phyloP scores from a whole-genome alignment of 2,888 invertebrate species.

The Pheosia tremula region DNA sequence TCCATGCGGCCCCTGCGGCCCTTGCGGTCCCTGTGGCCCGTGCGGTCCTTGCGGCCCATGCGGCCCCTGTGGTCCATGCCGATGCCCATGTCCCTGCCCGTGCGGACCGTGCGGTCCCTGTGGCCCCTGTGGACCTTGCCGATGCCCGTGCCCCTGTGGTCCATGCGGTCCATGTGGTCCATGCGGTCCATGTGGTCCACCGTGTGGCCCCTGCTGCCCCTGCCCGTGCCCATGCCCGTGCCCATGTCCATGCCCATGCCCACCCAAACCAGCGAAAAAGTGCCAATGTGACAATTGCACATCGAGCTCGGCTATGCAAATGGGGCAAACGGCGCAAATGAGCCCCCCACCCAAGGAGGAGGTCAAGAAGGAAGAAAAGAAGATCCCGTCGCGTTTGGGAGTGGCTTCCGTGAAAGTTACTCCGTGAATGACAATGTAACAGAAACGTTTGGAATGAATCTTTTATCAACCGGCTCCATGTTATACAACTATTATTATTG shows the following conservation, averaged over 20 bases:
- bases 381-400: constrained; percentile 34
- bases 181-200: constrained; percentile 51
- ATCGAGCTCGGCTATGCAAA: constrained; percentile 28
- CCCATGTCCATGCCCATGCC: constrained; percentile 30
- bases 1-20: constrained; percentile 45
- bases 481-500: not conserved
- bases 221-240: constrained; percentile 47
- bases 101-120: constrained; percentile 48
- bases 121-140: constrained; percentile 38
- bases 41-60: constrained; percentile 29
- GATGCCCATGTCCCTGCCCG: constrained; percentile 42
- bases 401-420: constrained; percentile 40
- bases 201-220: constrained; percentile 49
- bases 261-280: constrained; percentile 34
- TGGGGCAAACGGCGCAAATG: constrained; percentile 5
- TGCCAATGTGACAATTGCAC: constrained; percentile 40
- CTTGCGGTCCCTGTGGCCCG: constrained; percentile 29
- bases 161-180: constrained; percentile 55
- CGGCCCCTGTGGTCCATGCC: constrained; percentile 42
- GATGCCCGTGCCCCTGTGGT: constrained; percentile 34
- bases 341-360: constrained; percentile 23
- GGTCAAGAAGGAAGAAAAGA: constrained; percentile 43
- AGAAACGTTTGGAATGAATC: constrained; percentile 16
- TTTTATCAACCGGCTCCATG: not conserved
- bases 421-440: constrained; percentile 25